phyloP scores from a whole-genome alignment of 2,888 invertebrate species.

The Melinopterus prodromus region DNA sequence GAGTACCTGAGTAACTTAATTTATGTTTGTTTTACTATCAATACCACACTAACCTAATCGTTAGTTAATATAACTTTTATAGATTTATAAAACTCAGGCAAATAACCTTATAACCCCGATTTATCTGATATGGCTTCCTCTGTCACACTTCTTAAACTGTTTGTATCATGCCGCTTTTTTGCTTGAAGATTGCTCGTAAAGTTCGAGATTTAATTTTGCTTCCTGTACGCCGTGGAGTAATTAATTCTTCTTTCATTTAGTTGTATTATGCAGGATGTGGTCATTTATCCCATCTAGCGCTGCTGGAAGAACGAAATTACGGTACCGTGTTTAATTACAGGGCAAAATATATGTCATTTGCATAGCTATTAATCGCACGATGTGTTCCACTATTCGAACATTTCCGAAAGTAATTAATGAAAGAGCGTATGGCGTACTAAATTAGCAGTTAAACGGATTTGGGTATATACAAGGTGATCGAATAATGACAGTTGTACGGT shows the following conservation, averaged over 20 bases:
- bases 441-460: too few species aligned
- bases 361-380: neutral
- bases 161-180: neutral
- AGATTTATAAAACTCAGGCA: too few species aligned
- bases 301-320: neutral
- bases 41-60: too few species aligned
- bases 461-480: too few species aligned
- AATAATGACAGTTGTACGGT: neutral
- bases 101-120: too few species aligned
- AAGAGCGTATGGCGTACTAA: too few species aligned
- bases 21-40: too few species aligned
- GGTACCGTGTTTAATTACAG: neutral
- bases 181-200: neutral
- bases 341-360: slow-evolving; percentile 4
- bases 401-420: neutral
- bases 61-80: too few species aligned
- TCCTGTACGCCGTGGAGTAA: neutral
- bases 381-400: neutral
- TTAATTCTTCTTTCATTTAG: neutral
- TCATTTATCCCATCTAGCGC: neutral
- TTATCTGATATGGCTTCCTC: neutral
- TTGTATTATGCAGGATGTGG: neutral
- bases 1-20: too few species aligned
- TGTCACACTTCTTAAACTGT: neutral
- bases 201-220: neutral